Evolutionary conservation across 23 tunicate genomes (phyloP).

Genomic region (Diplosoma virens): DNA sequence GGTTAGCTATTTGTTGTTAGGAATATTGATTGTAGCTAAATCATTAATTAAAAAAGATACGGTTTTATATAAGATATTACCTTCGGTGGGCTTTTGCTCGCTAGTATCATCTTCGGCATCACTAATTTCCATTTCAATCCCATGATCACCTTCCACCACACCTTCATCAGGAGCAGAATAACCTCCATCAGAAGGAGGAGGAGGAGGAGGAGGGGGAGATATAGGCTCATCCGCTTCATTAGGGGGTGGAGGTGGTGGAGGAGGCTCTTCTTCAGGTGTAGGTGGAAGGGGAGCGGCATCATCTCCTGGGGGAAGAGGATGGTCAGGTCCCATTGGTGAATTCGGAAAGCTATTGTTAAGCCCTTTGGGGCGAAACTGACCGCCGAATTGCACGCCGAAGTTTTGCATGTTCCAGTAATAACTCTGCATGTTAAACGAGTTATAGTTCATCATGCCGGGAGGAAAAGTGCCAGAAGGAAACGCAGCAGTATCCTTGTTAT

Average conservation of each 20-base stretch:
- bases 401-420: conserved; percentile 55
- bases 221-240: conserved; percentile 1
- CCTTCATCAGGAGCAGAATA: conserved; percentile 7
- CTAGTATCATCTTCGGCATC: conserved; percentile 75
- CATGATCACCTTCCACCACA: conserved; percentile 60
- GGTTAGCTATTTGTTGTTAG: too few species aligned
- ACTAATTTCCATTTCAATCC: conserved; percentile 94
- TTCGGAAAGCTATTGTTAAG: background rate
- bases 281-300: conserved; percentile 42
- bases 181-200: background rate
- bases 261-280: conserved; percentile 15
- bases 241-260: conserved; percentile 58
- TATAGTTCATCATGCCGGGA: background rate
- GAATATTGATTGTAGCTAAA: too few species aligned
- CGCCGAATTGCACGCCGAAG: conserved; percentile 29
- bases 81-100: too few species aligned
- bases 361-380: background rate
- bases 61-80: too few species aligned
- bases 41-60: too few species aligned
- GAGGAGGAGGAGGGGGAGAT: conserved; percentile 48
- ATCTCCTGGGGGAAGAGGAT: conserved; percentile 53
- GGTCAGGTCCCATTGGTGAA: conserved; percentile 16
- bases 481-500: conserved; percentile 2
- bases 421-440: conserved; percentile 35
- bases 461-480: background rate